Conservation (phyloP, 2,888 invertebrate genomes). For the Scaptodrosophila latifasciaeformis region DNA sequence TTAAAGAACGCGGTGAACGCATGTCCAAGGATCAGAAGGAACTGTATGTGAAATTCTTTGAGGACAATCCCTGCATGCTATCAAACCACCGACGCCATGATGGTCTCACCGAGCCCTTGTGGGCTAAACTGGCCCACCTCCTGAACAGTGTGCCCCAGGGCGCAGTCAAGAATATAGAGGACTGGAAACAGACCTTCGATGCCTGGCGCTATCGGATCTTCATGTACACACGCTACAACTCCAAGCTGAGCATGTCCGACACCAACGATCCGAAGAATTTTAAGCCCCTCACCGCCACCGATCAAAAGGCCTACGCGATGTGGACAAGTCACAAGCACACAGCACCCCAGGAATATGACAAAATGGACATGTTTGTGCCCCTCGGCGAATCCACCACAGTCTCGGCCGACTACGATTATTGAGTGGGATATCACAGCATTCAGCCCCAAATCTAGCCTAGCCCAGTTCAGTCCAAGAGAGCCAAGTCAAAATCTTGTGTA, state of each 20-base stretch:
- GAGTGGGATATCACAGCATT: slow-evolving; percentile 13
- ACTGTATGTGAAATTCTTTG: slow-evolving; percentile 69
- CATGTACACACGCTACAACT: slow-evolving; percentile 72
- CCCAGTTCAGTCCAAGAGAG: slow-evolving; percentile 6
- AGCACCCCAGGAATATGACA: slow-evolving; percentile 64
- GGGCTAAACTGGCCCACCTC: slow-evolving; percentile 65
- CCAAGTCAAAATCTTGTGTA: slow-evolving; percentile 51
- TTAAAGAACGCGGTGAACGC: slow-evolving; percentile 68
- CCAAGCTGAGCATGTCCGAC: slow-evolving; percentile 67
- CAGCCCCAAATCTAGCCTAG: too few species aligned
- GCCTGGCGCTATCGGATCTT: slow-evolving; percentile 72
- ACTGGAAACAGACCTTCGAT: slow-evolving; percentile 72
- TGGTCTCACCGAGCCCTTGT: slow-evolving; percentile 63
- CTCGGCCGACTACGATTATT: slow-evolving; percentile 68
- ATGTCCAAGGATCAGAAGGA: slow-evolving; percentile 72
- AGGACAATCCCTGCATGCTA: slow-evolving; percentile 71
- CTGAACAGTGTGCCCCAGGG: slow-evolving; percentile 71
- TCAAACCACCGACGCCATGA: slow-evolving; percentile 69
- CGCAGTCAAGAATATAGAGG: slow-evolving; percentile 70
- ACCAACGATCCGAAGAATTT: slow-evolving; percentile 70
- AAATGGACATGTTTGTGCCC: slow-evolving; percentile 68
- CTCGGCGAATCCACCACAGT: slow-evolving; percentile 63
- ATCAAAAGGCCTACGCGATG: slow-evolving; percentile 71
- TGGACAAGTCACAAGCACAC: slow-evolving; percentile 71
- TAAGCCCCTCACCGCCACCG: slow-evolving; percentile 69